phyloP scores from a whole-genome alignment of 2,888 invertebrate species.

The Cinara cedri region DNA sequence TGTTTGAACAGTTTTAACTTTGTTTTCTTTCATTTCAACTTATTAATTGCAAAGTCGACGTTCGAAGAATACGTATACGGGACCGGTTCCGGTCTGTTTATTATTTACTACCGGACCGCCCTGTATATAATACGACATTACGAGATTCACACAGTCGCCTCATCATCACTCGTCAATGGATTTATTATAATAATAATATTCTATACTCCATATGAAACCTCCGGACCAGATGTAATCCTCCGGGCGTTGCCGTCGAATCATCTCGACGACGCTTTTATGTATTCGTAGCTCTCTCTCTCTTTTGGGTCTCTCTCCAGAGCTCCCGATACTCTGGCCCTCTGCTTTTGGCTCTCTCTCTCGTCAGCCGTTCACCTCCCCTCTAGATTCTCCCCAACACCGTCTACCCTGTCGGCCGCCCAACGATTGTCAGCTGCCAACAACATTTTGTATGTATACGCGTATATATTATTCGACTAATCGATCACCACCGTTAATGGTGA shows the following conservation, averaged over 20 bases:
- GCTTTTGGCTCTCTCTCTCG: not conserved
- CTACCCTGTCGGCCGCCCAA: not conserved
- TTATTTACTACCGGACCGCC: not conserved
- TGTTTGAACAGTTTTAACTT: too few species aligned
- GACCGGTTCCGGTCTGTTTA: constrained; percentile 15
- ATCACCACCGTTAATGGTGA: constrained; percentile 45
- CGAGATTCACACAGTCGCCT: not conserved
- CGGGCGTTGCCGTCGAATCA: constrained; percentile 23
- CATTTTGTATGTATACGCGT: constrained; percentile 20
- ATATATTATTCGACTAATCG: constrained; percentile 17
- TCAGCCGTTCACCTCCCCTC: too few species aligned
- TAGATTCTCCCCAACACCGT: too few species aligned
- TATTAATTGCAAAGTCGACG: too few species aligned
- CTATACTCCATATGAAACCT: not conserved
- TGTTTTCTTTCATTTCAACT: too few species aligned
- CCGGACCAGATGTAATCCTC: constrained; percentile 41
- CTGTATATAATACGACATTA: not conserved
- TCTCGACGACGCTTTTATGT: constrained; percentile 50
- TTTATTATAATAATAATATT: constrained; percentile 5
- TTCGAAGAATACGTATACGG: too few species aligned
- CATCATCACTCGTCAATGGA: constrained; percentile 40
- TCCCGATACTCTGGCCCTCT: not conserved
- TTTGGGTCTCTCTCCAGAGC: not conserved
- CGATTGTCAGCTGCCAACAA: constrained; percentile 40
- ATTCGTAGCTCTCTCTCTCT: constrained; percentile 21